phyloP scores from a whole-genome alignment of 2,888 invertebrate species.

The Encarsia formosa region DNA sequence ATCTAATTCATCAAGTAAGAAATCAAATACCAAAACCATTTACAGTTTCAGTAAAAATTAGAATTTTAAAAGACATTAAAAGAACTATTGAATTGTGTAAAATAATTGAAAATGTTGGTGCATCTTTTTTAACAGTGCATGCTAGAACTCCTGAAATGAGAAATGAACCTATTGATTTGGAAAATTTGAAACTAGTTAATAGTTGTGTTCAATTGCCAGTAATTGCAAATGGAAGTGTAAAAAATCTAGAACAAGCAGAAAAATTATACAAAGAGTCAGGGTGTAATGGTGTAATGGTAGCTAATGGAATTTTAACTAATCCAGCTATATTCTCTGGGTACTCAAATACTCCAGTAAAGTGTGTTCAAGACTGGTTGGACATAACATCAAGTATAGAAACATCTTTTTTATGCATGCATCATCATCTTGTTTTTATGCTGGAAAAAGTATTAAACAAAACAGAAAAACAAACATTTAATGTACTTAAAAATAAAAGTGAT shows the following conservation, averaged over 20 bases:
- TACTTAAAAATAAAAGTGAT: slow-evolving; percentile 63
- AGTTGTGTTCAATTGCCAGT: slow-evolving; percentile 74
- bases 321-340: slow-evolving; percentile 82
- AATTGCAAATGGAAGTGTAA: slow-evolving; percentile 90
- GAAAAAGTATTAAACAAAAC: slow-evolving; percentile 72
- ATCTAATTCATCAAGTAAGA: slow-evolving; percentile 73
- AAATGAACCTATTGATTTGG: slow-evolving; percentile 67
- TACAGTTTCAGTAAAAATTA: slow-evolving; percentile 88
- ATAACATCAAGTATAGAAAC: slow-evolving; percentile 59
- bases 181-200: slow-evolving; percentile 68
- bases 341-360: slow-evolving; percentile 66
- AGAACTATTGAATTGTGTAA: slow-evolving; percentile 77
- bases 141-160: slow-evolving; percentile 85
- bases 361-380: slow-evolving; percentile 78
- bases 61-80: slow-evolving; percentile 67
- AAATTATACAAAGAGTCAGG: slow-evolving; percentile 63
- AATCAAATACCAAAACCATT: slow-evolving; percentile 70
- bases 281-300: slow-evolving; percentile 85
- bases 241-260: slow-evolving; percentile 67
- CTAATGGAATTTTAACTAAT: slow-evolving; percentile 84
- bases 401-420: slow-evolving; percentile 82
- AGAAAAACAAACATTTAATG: slow-evolving; percentile 75
- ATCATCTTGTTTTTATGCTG: slow-evolving; percentile 94
- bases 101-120: slow-evolving; percentile 79
- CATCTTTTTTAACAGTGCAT: slow-evolving; percentile 85